Conservation (phyloP, 2,113 vertebrate species). For the Poicephalus gulielmi region DNA sequence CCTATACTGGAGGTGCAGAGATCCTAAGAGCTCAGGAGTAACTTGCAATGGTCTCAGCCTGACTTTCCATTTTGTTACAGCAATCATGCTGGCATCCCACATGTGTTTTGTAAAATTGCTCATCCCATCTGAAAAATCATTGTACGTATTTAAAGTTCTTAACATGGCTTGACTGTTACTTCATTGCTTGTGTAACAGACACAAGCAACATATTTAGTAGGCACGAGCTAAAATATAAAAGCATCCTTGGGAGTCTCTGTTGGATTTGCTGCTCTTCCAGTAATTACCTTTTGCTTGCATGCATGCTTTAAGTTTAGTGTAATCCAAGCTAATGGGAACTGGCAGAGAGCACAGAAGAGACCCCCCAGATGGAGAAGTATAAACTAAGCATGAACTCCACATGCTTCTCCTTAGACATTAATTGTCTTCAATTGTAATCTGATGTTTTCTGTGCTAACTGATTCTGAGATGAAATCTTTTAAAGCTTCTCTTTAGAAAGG, state of each 20-base stretch:
- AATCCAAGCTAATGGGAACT: conserved; percentile 33
- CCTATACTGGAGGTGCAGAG: background rate
- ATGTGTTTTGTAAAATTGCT: background rate
- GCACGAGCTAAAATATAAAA: background rate
- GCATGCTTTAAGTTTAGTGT: background rate
- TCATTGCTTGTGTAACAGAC: background rate
- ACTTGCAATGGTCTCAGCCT: background rate
- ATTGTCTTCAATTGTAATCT: background rate
- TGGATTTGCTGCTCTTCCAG: background rate
- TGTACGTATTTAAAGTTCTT: background rate
- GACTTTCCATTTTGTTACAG: background rate
- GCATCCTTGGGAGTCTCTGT: background rate
- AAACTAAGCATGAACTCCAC: background rate
- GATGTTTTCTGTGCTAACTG: background rate
- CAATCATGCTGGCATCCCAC: background rate
- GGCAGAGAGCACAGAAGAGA: background rate
- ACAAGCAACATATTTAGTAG: background rate
- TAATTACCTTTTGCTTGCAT: background rate
- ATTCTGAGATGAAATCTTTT: conserved; percentile 9
- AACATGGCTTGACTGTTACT: background rate
- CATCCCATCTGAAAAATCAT: background rate
- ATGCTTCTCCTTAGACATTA: background rate
- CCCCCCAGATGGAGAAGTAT: background rate
- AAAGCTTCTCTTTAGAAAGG: background rate
- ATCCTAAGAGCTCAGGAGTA: background rate